Evolutionary conservation across 2,888 invertebrate genomes (phyloP), one percentile per base, ranked within the genome.

Genomic region (Agrochola macilenta): DNA sequence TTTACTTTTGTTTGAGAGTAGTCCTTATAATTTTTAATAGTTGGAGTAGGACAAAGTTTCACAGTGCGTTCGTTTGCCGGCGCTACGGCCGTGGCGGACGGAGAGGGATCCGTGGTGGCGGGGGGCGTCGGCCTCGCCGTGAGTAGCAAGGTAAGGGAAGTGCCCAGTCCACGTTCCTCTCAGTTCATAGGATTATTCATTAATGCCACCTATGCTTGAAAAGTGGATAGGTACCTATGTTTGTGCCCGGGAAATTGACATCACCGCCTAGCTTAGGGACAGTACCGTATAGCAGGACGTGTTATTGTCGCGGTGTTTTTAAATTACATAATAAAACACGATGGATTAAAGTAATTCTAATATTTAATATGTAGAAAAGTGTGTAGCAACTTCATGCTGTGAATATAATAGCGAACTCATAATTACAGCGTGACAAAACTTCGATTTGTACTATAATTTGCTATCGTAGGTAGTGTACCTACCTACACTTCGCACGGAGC

Each of bases 51-150:
- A 83, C 66, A 78, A 71, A 85, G 83, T 89, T 91, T 92, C 85
- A 90, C 84, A 90, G 92, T 92, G 91, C 89, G 87, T 89, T 89
- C 76, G 91, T 87, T 89, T 89, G 89, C 84, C 87, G 90, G 91
- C 87, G 88, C 89, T 78, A 84, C 93, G 93, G 95, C 95, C 94
- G 95, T 95, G 96, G 96, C 94, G 95, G 96, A 96, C 90, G 92
- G 93, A 85, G 96, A 96, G 89, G 93, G 91, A 87, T 90, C 94
- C 73, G 92, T 92, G 85, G 93, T 93, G 91, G 92, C 95, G 96
- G 96, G 94, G 92, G 96, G 96, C 95, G 95, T 94, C 91, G 94
- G 96, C 96, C 96, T 96, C 96, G 90, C 96, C 96, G 96, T 96
- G 96, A 95, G 93, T 93, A 96, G 95, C 92, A 96, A 96, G 95